Conservation (phyloP, 2,888 invertebrate species). For the Idaea straminata region DNA sequence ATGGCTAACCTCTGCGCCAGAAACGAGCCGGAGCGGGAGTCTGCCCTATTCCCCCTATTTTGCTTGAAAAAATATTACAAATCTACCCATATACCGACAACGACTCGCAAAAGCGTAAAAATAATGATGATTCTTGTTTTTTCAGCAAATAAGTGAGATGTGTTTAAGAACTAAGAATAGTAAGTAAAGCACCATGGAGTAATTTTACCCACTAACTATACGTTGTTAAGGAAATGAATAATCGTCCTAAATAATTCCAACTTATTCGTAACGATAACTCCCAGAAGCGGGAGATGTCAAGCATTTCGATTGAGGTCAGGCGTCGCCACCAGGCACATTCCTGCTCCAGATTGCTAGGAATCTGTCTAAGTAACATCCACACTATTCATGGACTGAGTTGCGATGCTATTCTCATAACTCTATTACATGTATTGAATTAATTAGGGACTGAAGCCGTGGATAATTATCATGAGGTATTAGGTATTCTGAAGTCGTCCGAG, state of each 20-base stretch:
- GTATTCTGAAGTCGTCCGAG: neutral
- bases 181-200: too few species aligned
- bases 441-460: neutral
- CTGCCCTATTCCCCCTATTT: too few species aligned
- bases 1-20: too few species aligned
- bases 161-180: too few species aligned
- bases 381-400: slow-evolving; percentile 2
- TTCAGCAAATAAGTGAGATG: too few species aligned
- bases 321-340: slow-evolving; percentile 32
- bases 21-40: too few species aligned
- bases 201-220: neutral
- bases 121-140: too few species aligned
- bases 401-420: slow-evolving; percentile 11
- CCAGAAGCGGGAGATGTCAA: slow-evolving; percentile 40
- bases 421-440: slow-evolving; percentile 1
- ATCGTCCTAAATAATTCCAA: slow-evolving; percentile 7
- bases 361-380: slow-evolving; percentile 14
- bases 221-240: neutral
- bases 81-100: too few species aligned
- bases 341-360: slow-evolving; percentile 42
- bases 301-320: slow-evolving; percentile 46
- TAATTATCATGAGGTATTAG: neutral
- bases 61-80: too few species aligned
- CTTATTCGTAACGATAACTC: slow-evolving; percentile 28
- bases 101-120: too few species aligned